Evolutionary conservation across 2,888 invertebrate species (phyloP).

Genomic region (Arge pagana): DNA sequence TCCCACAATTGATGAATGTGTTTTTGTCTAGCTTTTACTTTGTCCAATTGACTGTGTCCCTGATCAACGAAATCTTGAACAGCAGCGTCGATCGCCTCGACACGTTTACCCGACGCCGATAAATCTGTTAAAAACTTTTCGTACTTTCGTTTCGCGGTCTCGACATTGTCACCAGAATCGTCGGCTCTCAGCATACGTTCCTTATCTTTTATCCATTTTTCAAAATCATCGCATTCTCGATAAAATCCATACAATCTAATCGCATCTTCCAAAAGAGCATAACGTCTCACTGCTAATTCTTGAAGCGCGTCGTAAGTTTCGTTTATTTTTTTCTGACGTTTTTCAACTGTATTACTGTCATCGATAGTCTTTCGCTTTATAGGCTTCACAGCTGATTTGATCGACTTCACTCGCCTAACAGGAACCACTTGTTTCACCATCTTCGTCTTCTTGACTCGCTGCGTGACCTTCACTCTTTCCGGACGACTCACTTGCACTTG

Average conservation of each 20-base stretch:
- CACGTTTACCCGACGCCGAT: conserved; percentile 88
- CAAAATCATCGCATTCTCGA: conserved; percentile 96
- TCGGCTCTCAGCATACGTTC: conserved; percentile 84
- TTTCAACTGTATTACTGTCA: conserved; percentile 80
- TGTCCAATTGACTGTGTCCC: conserved; percentile 85
- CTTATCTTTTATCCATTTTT: conserved; percentile 96
- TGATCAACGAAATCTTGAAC: conserved; percentile 83
- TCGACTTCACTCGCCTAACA: conserved; percentile 68
- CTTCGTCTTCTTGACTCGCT: conserved; percentile 88
- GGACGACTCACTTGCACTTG: conserved; percentile 83
- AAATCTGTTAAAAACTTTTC: conserved; percentile 96
- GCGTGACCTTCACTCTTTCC: conserved; percentile 80
- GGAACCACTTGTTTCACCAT: conserved; percentile 85
- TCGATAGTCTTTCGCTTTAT: conserved; percentile 54
- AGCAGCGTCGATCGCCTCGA: conserved; percentile 86
- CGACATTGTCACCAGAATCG: conserved; percentile 86
- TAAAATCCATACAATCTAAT: conserved; percentile 92
- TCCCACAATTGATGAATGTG: conserved; percentile 92
- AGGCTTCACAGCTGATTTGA: conserved; percentile 55
- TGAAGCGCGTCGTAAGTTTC: conserved; percentile 80
- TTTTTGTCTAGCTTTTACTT: conserved; percentile 75
- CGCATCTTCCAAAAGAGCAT: conserved; percentile 87
- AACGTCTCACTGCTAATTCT: conserved; percentile 78
- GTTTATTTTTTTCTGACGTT: conserved; percentile 79
- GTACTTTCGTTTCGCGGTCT: conserved; percentile 91